Evolutionary conservation across 2,888 invertebrate genomes (phyloP).

Genomic region (Lymantria monacha): DNA sequence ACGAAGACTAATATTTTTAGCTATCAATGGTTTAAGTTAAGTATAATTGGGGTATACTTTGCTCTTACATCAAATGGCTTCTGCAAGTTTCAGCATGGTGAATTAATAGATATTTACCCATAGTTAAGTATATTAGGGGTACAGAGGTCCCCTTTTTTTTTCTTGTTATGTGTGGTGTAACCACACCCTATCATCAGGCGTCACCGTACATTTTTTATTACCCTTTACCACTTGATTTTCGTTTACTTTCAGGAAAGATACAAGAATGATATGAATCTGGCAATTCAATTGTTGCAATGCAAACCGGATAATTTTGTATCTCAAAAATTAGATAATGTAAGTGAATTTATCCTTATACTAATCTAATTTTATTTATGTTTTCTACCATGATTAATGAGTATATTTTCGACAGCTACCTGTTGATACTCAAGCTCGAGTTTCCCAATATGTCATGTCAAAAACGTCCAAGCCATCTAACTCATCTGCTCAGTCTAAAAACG

Average conservation of each 20-base stretch:
- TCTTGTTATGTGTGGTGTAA: too few species aligned
- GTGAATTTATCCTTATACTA: conserved; percentile 59
- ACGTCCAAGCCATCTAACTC: conserved; percentile 69
- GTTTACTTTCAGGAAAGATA: conserved; percentile 90
- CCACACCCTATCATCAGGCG: too few species aligned
- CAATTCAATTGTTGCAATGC: conserved; percentile 96
- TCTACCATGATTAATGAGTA: neutral
- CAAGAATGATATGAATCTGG: conserved; percentile 95
- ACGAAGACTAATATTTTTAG: too few species aligned
- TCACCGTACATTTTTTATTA: too few species aligned
- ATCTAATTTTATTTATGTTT: neutral
- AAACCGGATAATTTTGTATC: conserved; percentile 97
- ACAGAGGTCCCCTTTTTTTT: too few species aligned
- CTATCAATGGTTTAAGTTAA: too few species aligned
- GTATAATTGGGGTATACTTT: too few species aligned
- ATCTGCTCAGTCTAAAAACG: conserved; percentile 66
- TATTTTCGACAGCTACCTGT: conserved; percentile 87
- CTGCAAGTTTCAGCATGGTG: too few species aligned
- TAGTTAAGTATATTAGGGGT: too few species aligned
- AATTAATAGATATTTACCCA: too few species aligned
- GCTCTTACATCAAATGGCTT: too few species aligned
- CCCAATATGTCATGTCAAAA: conserved; percentile 87
- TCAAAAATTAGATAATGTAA: conserved; percentile 94
- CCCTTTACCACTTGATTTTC: neutral
- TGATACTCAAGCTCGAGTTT: conserved; percentile 95